Evolutionary conservation across 2,888 invertebrate species (phyloP), one percentile per base, ranked within the genome.

Genomic region (Mimumesa dahlbomi): DNA sequence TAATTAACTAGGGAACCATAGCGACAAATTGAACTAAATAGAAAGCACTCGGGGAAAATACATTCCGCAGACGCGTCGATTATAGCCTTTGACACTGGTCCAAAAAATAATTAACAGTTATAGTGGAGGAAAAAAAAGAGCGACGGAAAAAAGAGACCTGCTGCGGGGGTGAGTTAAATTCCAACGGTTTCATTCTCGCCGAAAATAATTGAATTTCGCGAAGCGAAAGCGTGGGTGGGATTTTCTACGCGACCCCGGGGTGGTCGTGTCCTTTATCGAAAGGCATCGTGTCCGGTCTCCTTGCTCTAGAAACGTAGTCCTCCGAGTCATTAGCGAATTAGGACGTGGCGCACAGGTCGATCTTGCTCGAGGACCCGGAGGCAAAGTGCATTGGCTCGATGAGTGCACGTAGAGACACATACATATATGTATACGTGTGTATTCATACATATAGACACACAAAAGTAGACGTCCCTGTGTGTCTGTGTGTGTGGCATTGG

Each of bases 291-390:
- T 22, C 16, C 40, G 18, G 36, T 69, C 61, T 57, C 56, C 70
- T 62, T 73, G 75, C 58, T 70, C 75, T 34, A 70, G 70, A 73
- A 70, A 77, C 59, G 58, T 65, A 75, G 75, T 82, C 54, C 72
- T 79, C 73, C 69, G 75, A 73, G 75, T 84, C 79, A 80, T 83
- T 84, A 82, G 78, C 64, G 82, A 86, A 84, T 85, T 83, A 82
- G 86, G 77, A 84, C 84, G 63, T 53, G 71, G 71, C 74, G 66
- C 53, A 52, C 72, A 69, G 82, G 70, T 73, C 76, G 81, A 82
- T 80, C 50, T 29, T 50, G 42, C 29, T 38, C 31, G 16, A 45
- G 63, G 57, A 36, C 38, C 46, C 49, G 34, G 43, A 48, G 22
- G 36, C 29, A 66, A 66, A 75, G 79, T 76, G 76, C 66, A 82